Evolutionary conservation across 53 echinoderm and acorn worm species (phyloP).

Genomic region (Echinometra lucunter): DNA sequence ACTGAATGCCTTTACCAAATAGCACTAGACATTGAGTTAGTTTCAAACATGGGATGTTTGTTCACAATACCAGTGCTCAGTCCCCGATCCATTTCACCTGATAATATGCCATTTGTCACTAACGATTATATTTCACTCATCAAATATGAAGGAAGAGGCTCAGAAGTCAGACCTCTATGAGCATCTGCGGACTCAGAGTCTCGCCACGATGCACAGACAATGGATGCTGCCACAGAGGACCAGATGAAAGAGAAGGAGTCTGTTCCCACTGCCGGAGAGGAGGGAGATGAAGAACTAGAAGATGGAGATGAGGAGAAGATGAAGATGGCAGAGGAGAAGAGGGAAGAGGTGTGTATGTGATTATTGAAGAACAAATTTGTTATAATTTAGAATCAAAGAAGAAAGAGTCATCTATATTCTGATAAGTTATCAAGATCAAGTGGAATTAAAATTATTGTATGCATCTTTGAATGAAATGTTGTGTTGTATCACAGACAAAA

Average conservation of each 20-base stretch:
- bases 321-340: slow-evolving; percentile 66
- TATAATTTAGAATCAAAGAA: neutral
- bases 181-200: slow-evolving; percentile 83
- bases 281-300: slow-evolving; percentile 71
- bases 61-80: too few relatives aligned
- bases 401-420: neutral
- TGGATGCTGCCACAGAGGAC: slow-evolving; percentile 94
- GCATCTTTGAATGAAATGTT: too few relatives aligned
- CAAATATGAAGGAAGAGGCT: slow-evolving; percentile 18
- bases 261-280: slow-evolving; percentile 72
- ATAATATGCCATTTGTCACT: too few relatives aligned
- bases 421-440: too few relatives aligned
- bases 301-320: slow-evolving; percentile 74
- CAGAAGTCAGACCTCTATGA: slow-evolving; percentile 86
- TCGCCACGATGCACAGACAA: slow-evolving; percentile 86
- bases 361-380: neutral
- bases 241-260: slow-evolving; percentile 85
- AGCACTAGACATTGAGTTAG: too few relatives aligned
- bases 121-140: neutral
- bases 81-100: too few relatives aligned
- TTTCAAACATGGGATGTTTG: too few relatives aligned
- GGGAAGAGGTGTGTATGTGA: slow-evolving; percentile 58
- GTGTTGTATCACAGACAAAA: too few relatives aligned
- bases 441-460: too few relatives aligned
- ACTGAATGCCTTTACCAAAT: too few relatives aligned